These are phyloP conservation scores for Coilia nasus DNA, from an alignment of 2,797 vertebrate species.

Conservation along the genomic window DNA sequence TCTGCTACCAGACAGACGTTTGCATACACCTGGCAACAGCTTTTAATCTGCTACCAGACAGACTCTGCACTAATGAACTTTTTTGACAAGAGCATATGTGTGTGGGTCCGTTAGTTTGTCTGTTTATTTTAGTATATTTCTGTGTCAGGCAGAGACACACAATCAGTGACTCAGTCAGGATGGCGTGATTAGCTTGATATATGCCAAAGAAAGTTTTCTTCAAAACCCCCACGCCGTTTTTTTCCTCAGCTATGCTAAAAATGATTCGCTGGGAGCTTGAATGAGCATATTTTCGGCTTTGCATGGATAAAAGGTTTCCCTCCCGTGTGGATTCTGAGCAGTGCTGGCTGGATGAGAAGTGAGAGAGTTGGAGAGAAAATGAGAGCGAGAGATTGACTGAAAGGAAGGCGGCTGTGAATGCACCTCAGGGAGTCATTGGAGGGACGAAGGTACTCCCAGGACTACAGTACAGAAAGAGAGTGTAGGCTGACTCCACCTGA, in stretches of 20 bases:
- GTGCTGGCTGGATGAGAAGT: slow-evolving; percentile 26
- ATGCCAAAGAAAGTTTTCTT: not conserved
- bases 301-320: not conserved
- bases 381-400: not conserved
- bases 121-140: not conserved
- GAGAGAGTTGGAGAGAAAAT: not conserved
- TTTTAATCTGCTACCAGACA: not conserved
- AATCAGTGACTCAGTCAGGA: not conserved
- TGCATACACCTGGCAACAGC: not conserved
- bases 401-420: not conserved
- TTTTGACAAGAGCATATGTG: not conserved
- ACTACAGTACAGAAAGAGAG: not conserved
- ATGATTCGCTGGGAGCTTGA: not conserved
- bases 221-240: not conserved
- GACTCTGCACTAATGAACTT: not conserved
- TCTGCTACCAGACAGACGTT: too few species aligned
- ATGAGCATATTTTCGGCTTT: not conserved
- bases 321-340: not conserved
- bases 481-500: not conserved
- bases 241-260: not conserved
- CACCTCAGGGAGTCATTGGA: not conserved
- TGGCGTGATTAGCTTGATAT: slow-evolving; percentile 4
- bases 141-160: not conserved
- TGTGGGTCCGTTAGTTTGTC: not conserved
- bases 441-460: not conserved